Base-by-base conservation (phyloP, 2,797 vertebrate genomes). In the Dryobates pubescens region DNA sequence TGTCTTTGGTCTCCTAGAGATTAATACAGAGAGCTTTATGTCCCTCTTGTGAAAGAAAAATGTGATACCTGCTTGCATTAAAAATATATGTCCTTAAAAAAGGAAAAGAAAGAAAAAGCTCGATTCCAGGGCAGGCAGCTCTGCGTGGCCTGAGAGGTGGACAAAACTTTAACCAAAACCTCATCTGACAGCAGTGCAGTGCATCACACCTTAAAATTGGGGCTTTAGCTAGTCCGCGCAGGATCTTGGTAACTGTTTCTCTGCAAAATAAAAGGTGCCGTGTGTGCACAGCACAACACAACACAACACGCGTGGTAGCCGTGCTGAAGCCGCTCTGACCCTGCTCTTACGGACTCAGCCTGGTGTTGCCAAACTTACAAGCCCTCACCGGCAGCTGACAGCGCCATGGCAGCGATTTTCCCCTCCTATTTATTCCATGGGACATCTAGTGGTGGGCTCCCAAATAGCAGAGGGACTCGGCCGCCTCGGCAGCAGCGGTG, bases 401-500 rank as follows among this genome's bases (percentile, higher is more conserved):
- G 27, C 41, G 90, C 84, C 49, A 72, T 88, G 3, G 3, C 13
- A 17, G 64, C 18, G 16, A 41, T 17, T 51, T 65, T 30, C 61
- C 86, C 71, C 58, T 86, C 82, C 54, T 26, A 76, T 79, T 97
- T 91, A 94, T 79, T 89, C 92, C 94, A n/a, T 73, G 96, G 97
- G 97, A 97, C 97, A 97, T 96, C 96, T 97, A 97, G 97, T 41
- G 97, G 97, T 61, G 77, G 90, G 30, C 32, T 36, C 70, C 32
- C 90, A 80, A 79, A 93, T 62, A 93, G 93, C 97, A 96, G 29
- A 34, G 45, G 8, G 7, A 2, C 43, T 1, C 2, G 24, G 10
- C 17, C 15, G 30, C 49, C 43, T 1, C 2, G 24, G 10, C 17
- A 13, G 30, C 49, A 17, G 49, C 2, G 8, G 59, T 15, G 32